Percentiles rank a stretch among this genome's conserved stretches.
Conservation (phyloP, 2,888 invertebrate genomes). For the Cremastinae sp. region DNA sequence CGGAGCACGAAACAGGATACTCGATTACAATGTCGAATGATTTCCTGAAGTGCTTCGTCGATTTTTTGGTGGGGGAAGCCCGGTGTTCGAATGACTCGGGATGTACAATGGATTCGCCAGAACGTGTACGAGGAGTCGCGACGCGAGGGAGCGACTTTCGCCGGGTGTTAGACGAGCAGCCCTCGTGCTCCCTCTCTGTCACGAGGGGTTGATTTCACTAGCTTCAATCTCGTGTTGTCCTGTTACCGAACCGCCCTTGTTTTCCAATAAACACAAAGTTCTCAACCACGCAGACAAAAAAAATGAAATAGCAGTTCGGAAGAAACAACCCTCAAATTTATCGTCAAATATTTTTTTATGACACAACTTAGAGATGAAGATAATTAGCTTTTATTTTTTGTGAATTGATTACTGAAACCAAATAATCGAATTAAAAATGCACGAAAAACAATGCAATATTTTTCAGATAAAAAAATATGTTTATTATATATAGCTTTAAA, state of each 20-base stretch:
- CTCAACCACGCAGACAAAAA: slow-evolving; percentile 11
- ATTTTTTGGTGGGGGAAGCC: neutral
- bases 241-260: slow-evolving; percentile 79
- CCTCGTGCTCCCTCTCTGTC: slow-evolving; percentile 49
- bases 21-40: neutral
- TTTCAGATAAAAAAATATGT: too few relatives aligned
- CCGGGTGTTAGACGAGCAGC: slow-evolving; percentile 53
- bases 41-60: slow-evolving; percentile 40
- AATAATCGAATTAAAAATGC: too few relatives aligned
- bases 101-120: slow-evolving; percentile 18
- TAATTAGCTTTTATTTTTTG: too few relatives aligned
- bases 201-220: slow-evolving; percentile 72
- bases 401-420: too few relatives aligned
- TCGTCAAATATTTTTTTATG: neutral
- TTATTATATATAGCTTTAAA: slow-evolving; percentile 60
- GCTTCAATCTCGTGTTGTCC: slow-evolving; percentile 71
- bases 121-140: slow-evolving; percentile 17
- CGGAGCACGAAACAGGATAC: too few relatives aligned
- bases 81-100: slow-evolving; percentile 26
- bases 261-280: slow-evolving; percentile 79
- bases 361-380: too few relatives aligned
- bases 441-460: too few relatives aligned
- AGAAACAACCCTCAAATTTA: slow-evolving; percentile 29
- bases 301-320: slow-evolving; percentile 40
- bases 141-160: slow-evolving; percentile 43